Percentiles rank a stretch among this genome's conserved stretches.
Conservation (phyloP, 2,888 invertebrate species). For the Chelonus formosanus region DNA sequence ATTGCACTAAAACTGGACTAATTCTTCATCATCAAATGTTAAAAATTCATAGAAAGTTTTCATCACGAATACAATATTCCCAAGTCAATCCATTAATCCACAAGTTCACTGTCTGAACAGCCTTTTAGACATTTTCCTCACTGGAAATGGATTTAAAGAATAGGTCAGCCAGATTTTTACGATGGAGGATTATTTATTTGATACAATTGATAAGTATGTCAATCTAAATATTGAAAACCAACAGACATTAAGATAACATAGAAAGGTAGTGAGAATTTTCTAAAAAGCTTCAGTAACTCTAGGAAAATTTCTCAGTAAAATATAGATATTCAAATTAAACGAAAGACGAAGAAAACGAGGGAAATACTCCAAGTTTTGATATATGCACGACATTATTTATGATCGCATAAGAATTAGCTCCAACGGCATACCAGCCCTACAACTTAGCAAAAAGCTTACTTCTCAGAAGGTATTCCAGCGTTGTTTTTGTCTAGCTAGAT, state of each 20-base stretch:
- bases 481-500: background rate
- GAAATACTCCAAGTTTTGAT: slow-evolving; percentile 58
- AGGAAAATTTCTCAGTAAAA: slow-evolving; percentile 19
- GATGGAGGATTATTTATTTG: too few relatives aligned
- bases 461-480: background rate
- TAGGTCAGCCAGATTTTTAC: too few relatives aligned
- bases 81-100: too few relatives aligned
- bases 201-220: too few relatives aligned
- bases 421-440: slow-evolving; percentile 46
- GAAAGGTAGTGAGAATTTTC: slow-evolving; percentile 16
- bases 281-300: background rate
- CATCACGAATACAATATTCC: too few relatives aligned
- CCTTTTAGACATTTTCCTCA: too few relatives aligned
- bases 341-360: slow-evolving; percentile 33
- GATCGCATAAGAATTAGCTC: slow-evolving; percentile 62
- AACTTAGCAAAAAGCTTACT: slow-evolving; percentile 41
- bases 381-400: slow-evolving; percentile 61
- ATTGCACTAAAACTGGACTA: too few relatives aligned
- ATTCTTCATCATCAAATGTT: too few relatives aligned
- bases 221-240: too few relatives aligned
- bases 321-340: slow-evolving; percentile 31
- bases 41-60: too few relatives aligned
- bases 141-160: too few relatives aligned
- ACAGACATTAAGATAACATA: slow-evolving; percentile 17
- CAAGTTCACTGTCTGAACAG: too few relatives aligned